Evolutionary conservation across 2,113 vertebrate species (phyloP), one percentile per base, ranked within the genome.

Genomic region (Megaptera novaeangliae): DNA sequence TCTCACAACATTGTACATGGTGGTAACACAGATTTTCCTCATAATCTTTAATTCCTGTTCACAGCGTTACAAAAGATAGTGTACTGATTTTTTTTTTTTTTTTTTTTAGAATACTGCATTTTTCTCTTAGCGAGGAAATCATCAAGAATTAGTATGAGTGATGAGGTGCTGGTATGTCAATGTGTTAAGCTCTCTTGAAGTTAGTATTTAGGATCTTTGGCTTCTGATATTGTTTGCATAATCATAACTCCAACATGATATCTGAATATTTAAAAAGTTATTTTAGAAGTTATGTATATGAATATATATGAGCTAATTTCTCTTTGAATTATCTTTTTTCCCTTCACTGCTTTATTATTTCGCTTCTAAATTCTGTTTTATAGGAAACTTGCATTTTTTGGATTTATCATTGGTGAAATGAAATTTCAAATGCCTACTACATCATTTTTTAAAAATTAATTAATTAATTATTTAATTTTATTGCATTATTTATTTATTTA

Each of bases 11-110:
- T 57, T 93, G 77, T 44, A 77, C 36, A 85, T 68, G 31, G 49
- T 63, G 31, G 17, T 94, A 94, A 88, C 20, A 95, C 66, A 95
- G 80, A 21, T 36, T 83, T 90, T 88, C 31, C 69, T 75, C 23
- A 84, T 69, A 49, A 69, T 15, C 57, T 92, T 94, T 84, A 88
- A 94, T 95, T 96, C 46, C 41, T 95, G 49, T 68, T 74, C 71
- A 81, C 20, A 96, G 52, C 20, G 55, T 80, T 71, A 88, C 23
- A 93, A 78, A 97, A 81, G 81, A 95, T 4, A 93, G 63, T 7
- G 13, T 46, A 74, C 17, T 74, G 27, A 34, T 83, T 61, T 88
- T 20, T 18, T 6, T 74, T 71, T 74, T 71, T 41, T 6, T 66
- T 77, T 21, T 52, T 59, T 74, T 77, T 12, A 31, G 20, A 46